Base-by-base conservation (phyloP, 2,113 vertebrate genomes). In the Micromys minutus region DNA sequence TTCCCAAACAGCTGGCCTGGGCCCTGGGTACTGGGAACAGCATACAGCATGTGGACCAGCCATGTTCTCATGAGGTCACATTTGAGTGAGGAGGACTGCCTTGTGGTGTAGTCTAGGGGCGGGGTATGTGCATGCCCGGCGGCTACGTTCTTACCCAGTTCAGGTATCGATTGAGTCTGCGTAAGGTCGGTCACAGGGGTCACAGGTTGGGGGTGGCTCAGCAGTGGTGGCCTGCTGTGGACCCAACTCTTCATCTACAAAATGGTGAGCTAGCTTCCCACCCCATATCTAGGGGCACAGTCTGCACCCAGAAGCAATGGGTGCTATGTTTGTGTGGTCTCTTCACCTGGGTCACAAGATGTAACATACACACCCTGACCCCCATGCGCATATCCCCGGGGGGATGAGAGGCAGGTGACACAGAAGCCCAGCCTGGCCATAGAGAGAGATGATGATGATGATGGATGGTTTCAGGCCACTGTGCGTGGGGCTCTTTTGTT, bases 381-480 rank as follows among this genome's bases (percentile, higher is more conserved):
- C 13, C 17, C 50, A 17, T 31, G 26, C 1, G 6, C 21, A 12
- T 29, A 59, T 9, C 55, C 26, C 55, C 0, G 0, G 22, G 39
- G 34, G 21, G 13, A 15, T 1, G 29, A 45, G 19, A 39, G 26
- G 7, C 47, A 6, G 72, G 22, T 10, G 57, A 59, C 1, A 16
- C 36, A 16, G 31, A 42, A 75, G 39, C 39, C 72, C 55, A 61
- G 10, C 4, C 71, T 5, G 7, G 7, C 72, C 22, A 65, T 75
- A 52, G 1, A 1, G 12, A 16, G 29, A 34, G 12, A 45, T 19
- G 63, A 61, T 0, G 31, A 67, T 0, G 50, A 13, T 65, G 63
- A 12, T 65, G 63, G 69, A 24, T 3, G 3, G 26, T 4, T 19
- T 19, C n/a, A 39, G 71, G 45, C 47, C 71, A 29, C 55, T 24